Conservation (phyloP, 1,140 invertebrate genomes). For the Drosophila grimshawi region DNA sequence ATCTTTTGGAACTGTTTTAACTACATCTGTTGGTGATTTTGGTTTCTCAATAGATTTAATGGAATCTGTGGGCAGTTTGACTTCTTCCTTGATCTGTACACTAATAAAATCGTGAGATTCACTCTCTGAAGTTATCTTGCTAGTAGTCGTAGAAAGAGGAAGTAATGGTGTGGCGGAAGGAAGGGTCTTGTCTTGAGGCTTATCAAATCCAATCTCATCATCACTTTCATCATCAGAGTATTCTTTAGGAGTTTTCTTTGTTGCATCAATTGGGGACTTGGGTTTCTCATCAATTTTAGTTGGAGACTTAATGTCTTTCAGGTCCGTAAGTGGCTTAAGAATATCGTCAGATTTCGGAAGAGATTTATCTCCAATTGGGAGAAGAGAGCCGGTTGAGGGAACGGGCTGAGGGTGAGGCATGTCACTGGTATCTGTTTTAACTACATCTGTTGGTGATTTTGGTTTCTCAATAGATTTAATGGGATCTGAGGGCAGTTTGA, state of each 20-base stretch:
- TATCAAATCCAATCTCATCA: constrained; percentile 16
- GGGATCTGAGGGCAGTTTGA: not conserved
- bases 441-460: constrained; percentile 18
- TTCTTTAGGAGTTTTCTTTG: constrained; percentile 9
- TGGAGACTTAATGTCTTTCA: not conserved
- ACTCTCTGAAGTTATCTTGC: not conserved
- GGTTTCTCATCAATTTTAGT: constrained; percentile 30
- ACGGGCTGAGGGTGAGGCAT: not conserved
- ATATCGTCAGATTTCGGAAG: not conserved
- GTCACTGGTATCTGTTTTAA: not conserved
- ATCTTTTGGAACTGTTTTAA: not conserved
- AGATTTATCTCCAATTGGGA: constrained; percentile 11
- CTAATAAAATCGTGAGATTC: not conserved
- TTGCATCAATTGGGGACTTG: constrained; percentile 24
- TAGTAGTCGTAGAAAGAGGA: not conserved
- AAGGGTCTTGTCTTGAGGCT: constrained; percentile 1
- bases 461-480: constrained; percentile 25
- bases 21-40: constrained; percentile 14
- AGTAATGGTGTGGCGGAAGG: not conserved
- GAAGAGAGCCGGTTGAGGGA: not conserved
- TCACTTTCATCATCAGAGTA: constrained; percentile 37
- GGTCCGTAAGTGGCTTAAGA: not conserved
- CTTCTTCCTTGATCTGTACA: not conserved
- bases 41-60: constrained; percentile 7
- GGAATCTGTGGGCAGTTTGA: not conserved